A percentile compares a stretch with the other conserved stretches of the same genome.
These are phyloP conservation scores for Goniozus legneri DNA, from an alignment of 1,140 invertebrate genomes.

Conservation along the genomic window DNA sequence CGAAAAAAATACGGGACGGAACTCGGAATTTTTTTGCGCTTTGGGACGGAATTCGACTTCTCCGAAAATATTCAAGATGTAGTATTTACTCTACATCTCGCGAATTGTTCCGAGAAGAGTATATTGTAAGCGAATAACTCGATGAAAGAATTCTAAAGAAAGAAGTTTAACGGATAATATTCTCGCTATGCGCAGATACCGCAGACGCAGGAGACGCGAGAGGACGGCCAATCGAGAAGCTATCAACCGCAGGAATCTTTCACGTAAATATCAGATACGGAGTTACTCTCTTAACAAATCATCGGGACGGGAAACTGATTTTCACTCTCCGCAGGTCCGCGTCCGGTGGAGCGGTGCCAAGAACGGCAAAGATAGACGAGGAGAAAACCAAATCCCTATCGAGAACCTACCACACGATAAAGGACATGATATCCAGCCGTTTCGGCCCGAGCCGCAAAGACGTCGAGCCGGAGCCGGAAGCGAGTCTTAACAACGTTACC, in stretches of 20 bases:
- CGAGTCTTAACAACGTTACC: constrained; percentile 61
- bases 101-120: no score
- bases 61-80: no score
- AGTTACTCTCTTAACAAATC: neutral
- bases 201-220: constrained; percentile 39
- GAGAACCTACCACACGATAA: constrained; percentile 78
- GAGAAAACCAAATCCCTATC: constrained; percentile 65
- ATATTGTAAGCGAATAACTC: no score
- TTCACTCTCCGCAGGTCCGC: constrained; percentile 29
- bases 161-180: constrained; percentile 13
- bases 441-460: constrained; percentile 66
- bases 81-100: no score
- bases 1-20: no score
- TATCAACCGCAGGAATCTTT: constrained; percentile 38
- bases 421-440: constrained; percentile 80
- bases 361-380: constrained; percentile 44
- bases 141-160: neutral
- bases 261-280: constrained; percentile 34
- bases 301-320: constrained; percentile 2
- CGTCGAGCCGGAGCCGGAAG: constrained; percentile 54
- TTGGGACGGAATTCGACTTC: no score
- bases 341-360: constrained; percentile 32
- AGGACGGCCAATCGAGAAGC: constrained; percentile 36
- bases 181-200: constrained; percentile 26
- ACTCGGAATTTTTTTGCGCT: no score